Evolutionary conservation across 2,888 invertebrate genomes (phyloP).

Genomic region (Drosophila rubida): DNA sequence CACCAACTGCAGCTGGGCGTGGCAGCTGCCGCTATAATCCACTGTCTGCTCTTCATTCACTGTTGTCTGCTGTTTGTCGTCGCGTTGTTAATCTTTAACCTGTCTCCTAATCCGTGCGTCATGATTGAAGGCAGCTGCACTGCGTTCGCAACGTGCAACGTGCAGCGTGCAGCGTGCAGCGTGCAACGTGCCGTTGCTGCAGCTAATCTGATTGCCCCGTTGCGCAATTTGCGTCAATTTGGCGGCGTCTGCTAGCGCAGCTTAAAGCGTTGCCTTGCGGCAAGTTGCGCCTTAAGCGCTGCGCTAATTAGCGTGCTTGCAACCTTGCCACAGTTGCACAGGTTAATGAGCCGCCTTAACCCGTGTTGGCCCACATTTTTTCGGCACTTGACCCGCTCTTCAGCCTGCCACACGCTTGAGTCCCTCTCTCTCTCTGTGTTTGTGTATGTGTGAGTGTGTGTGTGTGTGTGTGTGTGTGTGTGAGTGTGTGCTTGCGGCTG

Average conservation of each 20-base stretch:
- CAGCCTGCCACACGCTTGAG: too few relatives aligned
- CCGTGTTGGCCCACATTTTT: conserved; percentile 58
- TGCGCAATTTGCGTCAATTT: conserved; percentile 76
- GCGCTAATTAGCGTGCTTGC: not conserved
- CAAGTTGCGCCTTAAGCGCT: conserved; percentile 34
- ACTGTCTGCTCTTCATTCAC: too few relatives aligned
- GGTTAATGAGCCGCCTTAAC: conserved; percentile 69
- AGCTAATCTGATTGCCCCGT: conserved; percentile 71
- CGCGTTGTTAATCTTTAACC: conserved; percentile 75
- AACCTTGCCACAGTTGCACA: conserved; percentile 31
- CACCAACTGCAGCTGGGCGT: too few relatives aligned
- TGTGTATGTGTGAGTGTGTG: too few relatives aligned
- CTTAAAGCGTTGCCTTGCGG: conserved; percentile 36
- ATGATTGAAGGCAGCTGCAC: conserved; percentile 76
- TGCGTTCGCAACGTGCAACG: conserved; percentile 52
- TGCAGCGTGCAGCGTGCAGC: too few relatives aligned
- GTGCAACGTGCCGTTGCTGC: conserved; percentile 33
- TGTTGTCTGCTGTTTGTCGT: conserved; percentile 20
- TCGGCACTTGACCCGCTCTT: too few relatives aligned
- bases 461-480: conserved; percentile 11
- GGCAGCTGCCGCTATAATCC: conserved; percentile 16
- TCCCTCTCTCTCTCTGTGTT: too few relatives aligned
- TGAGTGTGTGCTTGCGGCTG: conserved; percentile 27
- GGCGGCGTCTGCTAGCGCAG: conserved; percentile 30
- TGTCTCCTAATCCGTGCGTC: conserved; percentile 76